A percentile compares a stretch with the other conserved stretches of the same genome.
These are phyloP conservation scores for Tachysurus vachellii DNA, from an alignment of 2,113 vertebrate genomes.

Conservation along the genomic window DNA sequence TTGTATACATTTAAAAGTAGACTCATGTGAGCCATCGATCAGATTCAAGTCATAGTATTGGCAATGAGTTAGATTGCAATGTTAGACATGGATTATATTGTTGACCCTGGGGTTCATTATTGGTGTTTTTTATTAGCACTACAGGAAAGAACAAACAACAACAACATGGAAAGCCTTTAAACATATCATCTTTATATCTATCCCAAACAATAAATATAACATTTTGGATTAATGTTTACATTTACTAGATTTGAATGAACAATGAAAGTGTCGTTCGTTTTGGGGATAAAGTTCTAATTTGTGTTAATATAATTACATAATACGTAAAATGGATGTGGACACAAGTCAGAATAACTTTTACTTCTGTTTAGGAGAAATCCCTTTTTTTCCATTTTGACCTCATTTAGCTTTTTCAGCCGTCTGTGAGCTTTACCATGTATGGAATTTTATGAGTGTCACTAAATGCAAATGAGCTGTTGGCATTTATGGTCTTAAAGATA, in stretches of 20 bases:
- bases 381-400: not conserved
- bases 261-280: too few relatives aligned
- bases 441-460: too few relatives aligned
- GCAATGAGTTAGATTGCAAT: not conserved
- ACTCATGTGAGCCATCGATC: not conserved
- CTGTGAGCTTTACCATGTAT: not conserved
- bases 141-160: too few relatives aligned
- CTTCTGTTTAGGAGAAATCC: not conserved
- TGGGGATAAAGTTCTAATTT: too few relatives aligned
- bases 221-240: too few relatives aligned
- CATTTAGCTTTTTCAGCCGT: not conserved
- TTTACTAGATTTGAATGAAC: too few relatives aligned
- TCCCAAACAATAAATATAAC: too few relatives aligned
- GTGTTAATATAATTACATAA: too few relatives aligned
- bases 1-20: not conserved
- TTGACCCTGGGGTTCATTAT: not conserved
- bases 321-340: not conserved
- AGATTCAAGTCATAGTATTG: not conserved
- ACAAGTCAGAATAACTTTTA: not conserved
- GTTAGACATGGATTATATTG: not conserved
- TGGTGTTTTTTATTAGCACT: too few relatives aligned
- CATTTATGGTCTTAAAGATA: not conserved
- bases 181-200: too few relatives aligned
- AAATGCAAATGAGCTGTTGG: not conserved
- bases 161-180: too few relatives aligned